Conservation (phyloP, 2,888 invertebrate genomes). For the Kuschelorhynchus macadamiae region DNA sequence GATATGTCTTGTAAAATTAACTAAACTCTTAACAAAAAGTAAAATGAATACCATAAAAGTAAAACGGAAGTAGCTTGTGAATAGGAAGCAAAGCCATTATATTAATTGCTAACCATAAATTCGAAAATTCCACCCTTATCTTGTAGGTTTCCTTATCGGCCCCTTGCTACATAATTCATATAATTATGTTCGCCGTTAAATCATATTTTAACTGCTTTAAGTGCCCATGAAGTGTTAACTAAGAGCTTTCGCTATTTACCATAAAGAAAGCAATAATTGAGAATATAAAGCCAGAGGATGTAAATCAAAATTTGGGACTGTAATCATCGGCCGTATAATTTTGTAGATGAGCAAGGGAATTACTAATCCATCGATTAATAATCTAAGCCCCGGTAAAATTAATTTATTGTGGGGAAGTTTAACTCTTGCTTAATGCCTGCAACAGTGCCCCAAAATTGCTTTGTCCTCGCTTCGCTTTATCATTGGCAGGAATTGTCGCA, state of each 20-base stretch:
- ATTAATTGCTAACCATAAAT: slow-evolving; percentile 39
- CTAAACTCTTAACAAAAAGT: too few relatives aligned
- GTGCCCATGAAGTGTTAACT: slow-evolving; percentile 47
- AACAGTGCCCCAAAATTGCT: slow-evolving; percentile 40
- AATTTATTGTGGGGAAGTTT: slow-evolving; percentile 48
- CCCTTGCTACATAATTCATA: slow-evolving; percentile 43
- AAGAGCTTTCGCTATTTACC: slow-evolving; percentile 45
- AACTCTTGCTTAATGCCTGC: slow-evolving; percentile 44
- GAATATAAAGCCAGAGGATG: slow-evolving; percentile 21
- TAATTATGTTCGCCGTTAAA: slow-evolving; percentile 44
- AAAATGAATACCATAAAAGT: not conserved
- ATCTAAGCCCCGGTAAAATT: slow-evolving; percentile 47
- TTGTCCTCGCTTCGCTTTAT: slow-evolving; percentile 42
- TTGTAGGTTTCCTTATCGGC: slow-evolving; percentile 39
- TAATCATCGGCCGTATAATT: slow-evolving; percentile 46
- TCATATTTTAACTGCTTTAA: slow-evolving; percentile 46
- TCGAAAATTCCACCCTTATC: slow-evolving; percentile 34
- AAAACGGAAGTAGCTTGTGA: not conserved
- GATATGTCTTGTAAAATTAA: too few relatives aligned
- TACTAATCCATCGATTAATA: slow-evolving; percentile 50
- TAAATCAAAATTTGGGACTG: slow-evolving; percentile 48
- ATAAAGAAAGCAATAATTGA: slow-evolving; percentile 43
- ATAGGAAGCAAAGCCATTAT: slow-evolving; percentile 13
- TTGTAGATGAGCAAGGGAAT: slow-evolving; percentile 44
- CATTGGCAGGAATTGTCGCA: slow-evolving; percentile 33